These are phyloP conservation scores for Suncus etruscus DNA, from an alignment of 2,113 vertebrate genomes.

Conservation along the genomic window DNA sequence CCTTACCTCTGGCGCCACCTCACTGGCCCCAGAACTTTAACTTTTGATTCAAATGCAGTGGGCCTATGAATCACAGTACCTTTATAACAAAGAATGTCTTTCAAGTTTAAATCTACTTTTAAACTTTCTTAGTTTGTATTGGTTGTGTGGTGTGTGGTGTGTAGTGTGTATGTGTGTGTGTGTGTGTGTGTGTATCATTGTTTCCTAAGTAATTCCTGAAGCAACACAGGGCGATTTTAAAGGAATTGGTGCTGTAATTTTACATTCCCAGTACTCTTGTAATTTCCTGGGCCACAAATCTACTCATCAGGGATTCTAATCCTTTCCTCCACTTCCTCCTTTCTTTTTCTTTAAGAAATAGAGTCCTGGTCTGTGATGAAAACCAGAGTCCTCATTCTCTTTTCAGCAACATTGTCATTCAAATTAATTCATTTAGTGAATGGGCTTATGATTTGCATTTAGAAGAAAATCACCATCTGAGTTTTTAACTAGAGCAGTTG, in stretches of 20 bases:
- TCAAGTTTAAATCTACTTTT: background rate
- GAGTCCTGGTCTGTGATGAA: background rate
- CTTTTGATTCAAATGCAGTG: background rate
- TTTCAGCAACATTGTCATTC: constrained; percentile 24
- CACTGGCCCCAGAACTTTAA: no score
- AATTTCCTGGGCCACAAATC: background rate
- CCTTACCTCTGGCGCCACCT: no score
- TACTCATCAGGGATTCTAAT: background rate
- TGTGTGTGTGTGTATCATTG: background rate
- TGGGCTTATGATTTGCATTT: constrained; percentile 41
- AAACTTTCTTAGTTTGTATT: no score
- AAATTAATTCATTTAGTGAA: constrained; percentile 50
- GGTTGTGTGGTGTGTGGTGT: no score
- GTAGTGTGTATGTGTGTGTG: no score
- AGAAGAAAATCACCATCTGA: constrained; percentile 51
- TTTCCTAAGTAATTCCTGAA: background rate
- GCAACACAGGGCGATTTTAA: background rate
- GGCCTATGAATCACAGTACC: no score
- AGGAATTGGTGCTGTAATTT: constrained; percentile 1
- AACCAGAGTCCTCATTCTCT: background rate
- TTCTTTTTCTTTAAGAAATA: constrained; percentile 37
- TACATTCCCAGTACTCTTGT: background rate
- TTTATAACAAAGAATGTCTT: background rate
- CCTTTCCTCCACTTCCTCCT: background rate
- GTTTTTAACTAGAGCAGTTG: constrained; percentile 37